Base-by-base conservation (phyloP, 2,888 invertebrate species). In the Drosophila buzzatii region DNA sequence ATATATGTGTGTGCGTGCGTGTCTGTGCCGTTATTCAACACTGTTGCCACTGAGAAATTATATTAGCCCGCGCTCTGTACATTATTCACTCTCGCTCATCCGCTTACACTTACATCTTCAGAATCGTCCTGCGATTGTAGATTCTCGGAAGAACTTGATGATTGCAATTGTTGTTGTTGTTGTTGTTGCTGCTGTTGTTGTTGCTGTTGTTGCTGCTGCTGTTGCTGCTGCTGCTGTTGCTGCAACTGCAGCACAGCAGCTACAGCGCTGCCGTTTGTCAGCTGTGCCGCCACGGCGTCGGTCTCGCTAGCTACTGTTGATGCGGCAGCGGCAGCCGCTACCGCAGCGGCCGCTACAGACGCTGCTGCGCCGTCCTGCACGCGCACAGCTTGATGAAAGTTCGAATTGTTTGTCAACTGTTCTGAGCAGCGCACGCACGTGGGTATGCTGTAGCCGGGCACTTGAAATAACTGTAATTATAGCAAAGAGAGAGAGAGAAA, bases 391-490 rank as follows among this genome's bases (percentile, higher is more conserved):
- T 92, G 93, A 90, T 93, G 93, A 65, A 93, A 93, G 69, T 91
- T 86, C 39, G 86, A 90, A 79, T 92, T 93, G 49, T 91, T 91
- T 51, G 93, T 92, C 83, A 93, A 89, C 89, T 92, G 93, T 79
- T 93, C 93, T 44, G 93, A 93, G 85, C 93, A 93, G 91, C 93
- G 93, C 52, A 92, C 92, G 90, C 93, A 93, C 70, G 93, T 93
- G 79, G 93, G 93, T 81, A 93, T 90, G 87, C 92, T 92, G 88
- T 93, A 93, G 69, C 93, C 93, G 82, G 93, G 92, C 66, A 93
- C 93, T 92, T 93, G 93, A 79, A 93, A 93, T 82, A 93, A 89
- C 92, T 93, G 82, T 47, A 88, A 73, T 52, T 23, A 63, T 31
- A 63, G 42, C 49, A 53, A 35, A 49, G 9, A 67, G 31, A 27